Evolutionary conservation across 1,140 invertebrate species (phyloP), one percentile per base, ranked within the genome.

Genomic region (Drosophila repleta): DNA sequence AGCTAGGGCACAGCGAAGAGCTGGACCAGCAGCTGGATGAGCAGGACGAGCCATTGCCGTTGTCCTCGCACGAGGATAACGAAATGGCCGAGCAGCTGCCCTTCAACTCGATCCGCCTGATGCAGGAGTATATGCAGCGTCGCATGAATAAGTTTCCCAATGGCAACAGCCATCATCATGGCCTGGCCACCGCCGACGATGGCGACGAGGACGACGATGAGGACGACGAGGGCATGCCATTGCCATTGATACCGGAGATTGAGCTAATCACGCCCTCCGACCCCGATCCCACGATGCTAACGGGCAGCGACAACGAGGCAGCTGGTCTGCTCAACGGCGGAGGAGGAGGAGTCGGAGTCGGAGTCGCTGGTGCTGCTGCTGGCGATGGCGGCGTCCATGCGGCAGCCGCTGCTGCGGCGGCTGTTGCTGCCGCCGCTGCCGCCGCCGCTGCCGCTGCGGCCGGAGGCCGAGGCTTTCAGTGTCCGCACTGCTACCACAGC

Each of bases 101-200:
- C 55, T 84, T 90, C 21, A 85, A 80, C 15, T 90, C 90, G 6
- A 90, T 90, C 43, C 90, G 90, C 15, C 32, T 91, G 51, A 91
- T 91, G 90, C 90, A 91, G 60, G 85, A 91, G 32, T 90, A 90
- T 21, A 91, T 91, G 90, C 90, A 91, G 45, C 90, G 90, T 15
- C 85, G 89, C 20, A 75, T 91, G 75, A 90, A 83, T 43, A 90
- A 90, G 69, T 85, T 83, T 13, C 82, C 81, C 51, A 90, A 90
- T 58, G 76, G 76, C 52, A 41, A 53, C 11, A 41, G 35, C 20
- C 48, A 26, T 18, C 48, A 26, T 18, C 53, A 76, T 46, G 56
- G 24, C 4, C 2, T 53, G 15, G 64, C 26, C 43, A 46, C 15
- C 8, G 2, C 17, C 13, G 29, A n/a, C 7, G 35, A 60, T 7